Base-by-base conservation (phyloP, 2,888 invertebrate species). In the Andrena dorsata region DNA sequence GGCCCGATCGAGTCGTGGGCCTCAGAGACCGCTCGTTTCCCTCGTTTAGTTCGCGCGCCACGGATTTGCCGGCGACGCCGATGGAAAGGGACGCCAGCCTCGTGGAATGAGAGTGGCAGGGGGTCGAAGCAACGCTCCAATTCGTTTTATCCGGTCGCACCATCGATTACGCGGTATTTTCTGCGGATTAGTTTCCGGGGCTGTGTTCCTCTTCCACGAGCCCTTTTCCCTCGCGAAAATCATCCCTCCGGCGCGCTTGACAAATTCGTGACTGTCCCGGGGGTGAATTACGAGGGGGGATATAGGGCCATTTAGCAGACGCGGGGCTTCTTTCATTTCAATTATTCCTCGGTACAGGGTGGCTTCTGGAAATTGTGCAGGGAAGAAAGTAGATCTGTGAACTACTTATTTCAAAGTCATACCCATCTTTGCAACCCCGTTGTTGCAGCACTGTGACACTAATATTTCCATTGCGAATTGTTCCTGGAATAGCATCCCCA, bases 21-120 rank as follows among this genome's bases (percentile, higher is more conserved):
- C 90, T 84, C 90, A 85, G 86, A 88, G 86, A 88, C 82, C 76
- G 58, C 58, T 56, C 77, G 76, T 84, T 82, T 85, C 82, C 84
- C 82, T 87, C 82, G 80, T 88, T 86, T 77, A 82, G 78, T 77
- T 85, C 75, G 66, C 51, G 71, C 64, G 63, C 49, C 47, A 68
- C 41, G 80, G 51, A 66, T 72, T 72, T 51, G 30, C 26, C 26
- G 2, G 23, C 16, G 28, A 28, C 60, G 64, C 10, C 58, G 28
- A 60, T 32, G 8, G 49, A 71, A 35, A 61, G 5, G 49, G 49
- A 49, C 16, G 5, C 23, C 16, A 28, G 41, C 60, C 60, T 41
- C 53, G 47, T 30, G 23, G 6, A 64, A 26, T 16, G 23, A 47
- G 47, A 8, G 28, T 20, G 51, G 41, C 4, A 2, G 16, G 7